Evolutionary conservation across 2,888 invertebrate species (phyloP), one percentile per base, ranked within the genome.

Genomic region (Drosophila kokeensis): DNA sequence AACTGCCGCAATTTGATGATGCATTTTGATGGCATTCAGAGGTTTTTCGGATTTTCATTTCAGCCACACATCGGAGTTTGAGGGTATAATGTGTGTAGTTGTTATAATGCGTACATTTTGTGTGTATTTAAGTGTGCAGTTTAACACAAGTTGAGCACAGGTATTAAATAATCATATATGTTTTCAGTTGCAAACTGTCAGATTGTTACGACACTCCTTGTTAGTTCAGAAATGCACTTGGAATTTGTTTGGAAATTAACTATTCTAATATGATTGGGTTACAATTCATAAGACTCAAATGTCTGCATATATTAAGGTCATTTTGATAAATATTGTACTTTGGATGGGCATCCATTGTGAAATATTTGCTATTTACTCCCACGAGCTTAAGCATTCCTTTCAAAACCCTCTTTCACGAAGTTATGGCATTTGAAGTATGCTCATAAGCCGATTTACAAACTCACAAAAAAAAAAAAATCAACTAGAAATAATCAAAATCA

Each of bases 1-100:
- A 86, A 82, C 76, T 78, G 78, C 81, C 72, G 61, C 76, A 78
- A 78, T 76, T 78, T 61, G 78, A 80, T 80, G 77, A 76, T 80
- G 78, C 78, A 78, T 80, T 78, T 67, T 68, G 78, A 71, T 80
- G 76, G 69, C 69, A 65, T 65, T 79, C 76, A 55, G 50, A 68
- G 60, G 58, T 57, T 59, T 74, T 58, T 29, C 52, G 50, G 40
- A 63, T 80, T 67, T 67, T 42, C 66, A 78, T 78, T 78, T 76
- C 73, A 67, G 55, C 30, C 59, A 57, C 34, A 24, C 54, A 36
- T 52, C 38, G 29, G 13, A 54, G 48, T 48, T 13, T 30, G 32
- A 45, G 24, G 10, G 11, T 18, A 30, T 52, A 30, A 40, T 24
- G 29, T 62, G 34, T 3, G 27, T 57, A 50, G 55, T n/a, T 15